These are phyloP conservation scores for Grapholita molesta DNA, from an alignment of 1,140 invertebrate species.

Conservation along the genomic window DNA sequence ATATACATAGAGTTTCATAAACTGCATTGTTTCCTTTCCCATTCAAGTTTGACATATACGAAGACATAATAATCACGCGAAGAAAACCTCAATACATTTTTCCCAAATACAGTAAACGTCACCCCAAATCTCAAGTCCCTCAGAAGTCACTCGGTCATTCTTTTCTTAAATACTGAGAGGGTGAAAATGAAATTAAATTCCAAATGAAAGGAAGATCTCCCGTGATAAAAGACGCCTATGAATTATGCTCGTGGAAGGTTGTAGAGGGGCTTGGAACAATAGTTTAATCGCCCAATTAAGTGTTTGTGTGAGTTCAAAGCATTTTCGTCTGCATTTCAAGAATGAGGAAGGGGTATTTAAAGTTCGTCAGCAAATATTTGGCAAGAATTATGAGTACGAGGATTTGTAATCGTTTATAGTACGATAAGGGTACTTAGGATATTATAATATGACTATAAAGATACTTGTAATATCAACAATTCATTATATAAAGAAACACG, in stretches of 20 bases:
- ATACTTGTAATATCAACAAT: background rate
- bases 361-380: background rate
- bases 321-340: conserved; percentile 26
- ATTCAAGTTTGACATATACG: background rate
- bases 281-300: conserved; percentile 75
- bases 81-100: background rate
- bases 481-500: too few relatives aligned
- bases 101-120: conserved; percentile 23
- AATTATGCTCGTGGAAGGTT: conserved; percentile 63
- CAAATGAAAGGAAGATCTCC: conserved; percentile 65
- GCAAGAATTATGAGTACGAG: background rate
- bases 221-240: conserved; percentile 66
- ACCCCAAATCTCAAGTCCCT: conserved; percentile 44
- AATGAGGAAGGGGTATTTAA: conserved; percentile 25
- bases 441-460: background rate
- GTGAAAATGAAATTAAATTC: conserved; percentile 77
- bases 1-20: background rate
- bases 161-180: conserved; percentile 71
- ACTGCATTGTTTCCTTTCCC: background rate
- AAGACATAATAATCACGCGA: background rate
- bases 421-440: background rate
- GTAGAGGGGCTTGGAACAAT: conserved; percentile 63
- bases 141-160: conserved; percentile 69
- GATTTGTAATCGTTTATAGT: background rate
- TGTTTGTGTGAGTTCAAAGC: conserved; percentile 54